Evolutionary conservation across 2,113 vertebrate species (phyloP).

Genomic region (Cervus canadensis): DNA sequence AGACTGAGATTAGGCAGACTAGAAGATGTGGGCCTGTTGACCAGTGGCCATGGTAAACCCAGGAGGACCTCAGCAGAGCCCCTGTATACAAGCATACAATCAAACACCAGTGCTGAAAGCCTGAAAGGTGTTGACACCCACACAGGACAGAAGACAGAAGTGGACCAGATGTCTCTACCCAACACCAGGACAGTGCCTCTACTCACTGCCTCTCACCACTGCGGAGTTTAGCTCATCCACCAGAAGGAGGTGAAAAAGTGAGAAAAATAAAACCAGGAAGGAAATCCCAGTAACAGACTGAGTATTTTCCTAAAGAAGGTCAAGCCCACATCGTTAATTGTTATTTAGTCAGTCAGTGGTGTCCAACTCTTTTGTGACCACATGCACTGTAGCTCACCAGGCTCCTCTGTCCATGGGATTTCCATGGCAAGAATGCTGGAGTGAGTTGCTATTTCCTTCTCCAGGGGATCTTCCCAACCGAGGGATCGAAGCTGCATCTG

Average conservation of each 20-base stretch:
- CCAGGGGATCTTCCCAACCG: neutral
- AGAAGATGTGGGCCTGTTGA: neutral
- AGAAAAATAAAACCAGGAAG: neutral
- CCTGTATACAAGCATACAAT: neutral
- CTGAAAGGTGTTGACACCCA: neutral
- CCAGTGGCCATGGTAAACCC: fast-evolving
- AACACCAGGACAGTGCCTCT: neutral
- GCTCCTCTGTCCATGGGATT: neutral
- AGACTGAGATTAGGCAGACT: neutral
- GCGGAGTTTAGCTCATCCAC: neutral
- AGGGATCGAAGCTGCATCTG: neutral
- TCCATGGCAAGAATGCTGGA: neutral
- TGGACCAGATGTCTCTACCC: neutral
- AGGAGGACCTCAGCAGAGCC: neutral
- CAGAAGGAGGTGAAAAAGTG: neutral
- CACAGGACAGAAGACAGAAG: neutral
- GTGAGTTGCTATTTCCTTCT: neutral
- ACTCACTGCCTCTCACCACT: neutral
- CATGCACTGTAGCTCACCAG: neutral
- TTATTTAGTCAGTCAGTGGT: neutral
- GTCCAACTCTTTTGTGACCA: neutral
- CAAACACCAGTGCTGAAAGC: neutral
- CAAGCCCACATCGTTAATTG: neutral
- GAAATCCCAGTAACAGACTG: neutral
- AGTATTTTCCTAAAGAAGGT: neutral